A percentile compares a stretch with the other conserved stretches of the same genome.
Evolutionary conservation across 2,113 vertebrate species (phyloP).

Genomic region (Ancistrus triradiatus): DNA sequence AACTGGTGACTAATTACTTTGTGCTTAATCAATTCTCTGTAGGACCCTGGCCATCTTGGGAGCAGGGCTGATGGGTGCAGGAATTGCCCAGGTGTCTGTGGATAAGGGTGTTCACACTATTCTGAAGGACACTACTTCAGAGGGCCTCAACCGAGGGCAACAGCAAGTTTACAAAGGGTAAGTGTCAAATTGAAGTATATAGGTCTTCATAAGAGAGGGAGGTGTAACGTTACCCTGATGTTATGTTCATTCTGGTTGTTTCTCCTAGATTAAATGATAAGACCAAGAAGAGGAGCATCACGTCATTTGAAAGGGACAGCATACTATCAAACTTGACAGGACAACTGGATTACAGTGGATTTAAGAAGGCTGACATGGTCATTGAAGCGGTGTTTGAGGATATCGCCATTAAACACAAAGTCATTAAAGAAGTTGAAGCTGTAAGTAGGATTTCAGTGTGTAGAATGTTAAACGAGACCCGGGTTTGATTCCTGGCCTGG

Average conservation of each 20-base stretch:
- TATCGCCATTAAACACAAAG: constrained; percentile 84
- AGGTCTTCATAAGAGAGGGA: neutral
- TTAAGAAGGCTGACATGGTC: constrained; percentile 88
- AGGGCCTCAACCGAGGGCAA: constrained; percentile 81
- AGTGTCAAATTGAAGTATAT: constrained; percentile 19
- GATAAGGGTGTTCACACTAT: constrained; percentile 86
- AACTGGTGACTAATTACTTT: neutral
- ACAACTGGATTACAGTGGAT: constrained; percentile 83
- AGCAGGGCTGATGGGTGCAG: constrained; percentile 95
- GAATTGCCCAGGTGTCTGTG: constrained; percentile 87
- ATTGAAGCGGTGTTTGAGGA: constrained; percentile 98
- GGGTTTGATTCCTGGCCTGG: neutral
- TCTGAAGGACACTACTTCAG: constrained; percentile 81
- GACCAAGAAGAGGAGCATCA: constrained; percentile 85
- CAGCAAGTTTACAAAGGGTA: constrained; percentile 96
- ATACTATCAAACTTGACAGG: constrained; percentile 76
- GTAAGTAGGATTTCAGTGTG: constrained; percentile 70
- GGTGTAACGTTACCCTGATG: too few species aligned
- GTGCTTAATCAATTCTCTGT: neutral
- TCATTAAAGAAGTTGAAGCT: constrained; percentile 88
- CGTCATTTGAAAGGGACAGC: constrained; percentile 85
- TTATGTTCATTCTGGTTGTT: neutral
- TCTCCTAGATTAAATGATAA: constrained; percentile 80
- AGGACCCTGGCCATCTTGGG: constrained; percentile 87
- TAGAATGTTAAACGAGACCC: neutral